Percentiles rank a stretch among this genome's conserved stretches.
phyloP scores from a whole-genome alignment of 2,888 invertebrate species.

The Tetanocera ferruginea region DNA sequence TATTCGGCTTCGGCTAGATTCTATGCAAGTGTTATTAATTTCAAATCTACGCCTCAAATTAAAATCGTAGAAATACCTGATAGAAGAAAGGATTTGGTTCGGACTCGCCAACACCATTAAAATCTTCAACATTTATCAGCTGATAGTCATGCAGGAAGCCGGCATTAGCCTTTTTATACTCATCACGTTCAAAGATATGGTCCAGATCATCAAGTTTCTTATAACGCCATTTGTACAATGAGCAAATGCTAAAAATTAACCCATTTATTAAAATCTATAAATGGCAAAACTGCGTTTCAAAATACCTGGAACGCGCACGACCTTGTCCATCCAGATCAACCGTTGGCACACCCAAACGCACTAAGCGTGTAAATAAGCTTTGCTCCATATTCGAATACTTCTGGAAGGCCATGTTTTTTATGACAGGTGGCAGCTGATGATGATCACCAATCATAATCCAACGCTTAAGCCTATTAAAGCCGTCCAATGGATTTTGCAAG shows the following conservation, averaged over 20 bases:
- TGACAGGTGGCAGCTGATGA: constrained; percentile 98
- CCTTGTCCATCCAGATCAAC: constrained; percentile 98
- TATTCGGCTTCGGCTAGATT: constrained; percentile 94
- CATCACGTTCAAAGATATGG: constrained; percentile 86
- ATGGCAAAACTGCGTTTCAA: too few species aligned
- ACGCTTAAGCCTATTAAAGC: constrained; percentile 92
- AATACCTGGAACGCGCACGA: constrained; percentile 82
- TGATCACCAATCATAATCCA: constrained; percentile 99
- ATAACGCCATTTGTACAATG: constrained; percentile 96
- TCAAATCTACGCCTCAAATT: constrained; percentile 19
- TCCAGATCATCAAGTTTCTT: constrained; percentile 93
- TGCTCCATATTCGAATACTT: constrained; percentile 99
- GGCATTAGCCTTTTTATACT: constrained; percentile 92
- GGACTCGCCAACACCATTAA: constrained; percentile 95
- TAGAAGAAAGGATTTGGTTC: constrained; percentile 99
- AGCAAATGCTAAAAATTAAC: constrained; percentile 79
- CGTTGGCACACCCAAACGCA: constrained; percentile 95
- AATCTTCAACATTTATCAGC: constrained; percentile 95
- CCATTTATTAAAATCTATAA: background rate
- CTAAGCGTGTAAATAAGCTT: constrained; percentile 95
- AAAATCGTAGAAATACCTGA: constrained; percentile 76
- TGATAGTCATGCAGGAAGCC: constrained; percentile 96
- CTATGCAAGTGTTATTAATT: constrained; percentile 64
- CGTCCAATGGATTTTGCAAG: constrained; percentile 98
- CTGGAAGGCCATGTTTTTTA: constrained; percentile 99